These are phyloP conservation scores for Corvus hawaiiensis DNA, from an alignment of 2,113 vertebrate genomes.

Conservation along the genomic window DNA sequence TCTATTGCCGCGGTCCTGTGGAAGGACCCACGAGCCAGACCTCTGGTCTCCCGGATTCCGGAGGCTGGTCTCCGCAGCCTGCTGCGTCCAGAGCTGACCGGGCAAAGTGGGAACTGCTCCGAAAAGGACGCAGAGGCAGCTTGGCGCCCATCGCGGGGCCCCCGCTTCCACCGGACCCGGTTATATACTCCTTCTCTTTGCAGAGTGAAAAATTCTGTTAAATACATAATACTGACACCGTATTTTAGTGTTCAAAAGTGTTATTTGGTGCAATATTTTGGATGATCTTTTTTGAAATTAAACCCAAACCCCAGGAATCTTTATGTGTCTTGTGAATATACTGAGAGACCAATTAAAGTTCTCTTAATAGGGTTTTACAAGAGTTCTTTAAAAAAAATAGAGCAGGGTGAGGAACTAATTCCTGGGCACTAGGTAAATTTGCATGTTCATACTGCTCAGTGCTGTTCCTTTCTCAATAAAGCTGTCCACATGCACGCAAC, in stretches of 20 bases:
- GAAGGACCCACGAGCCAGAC: too few species aligned
- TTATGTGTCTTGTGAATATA: neutral
- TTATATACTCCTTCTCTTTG: neutral
- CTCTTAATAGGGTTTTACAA: neutral
- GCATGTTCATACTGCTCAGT: neutral
- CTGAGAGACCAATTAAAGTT: neutral
- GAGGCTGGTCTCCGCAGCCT: too few species aligned
- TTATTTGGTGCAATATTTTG: neutral
- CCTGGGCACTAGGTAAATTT: neutral
- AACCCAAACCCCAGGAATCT: neutral
- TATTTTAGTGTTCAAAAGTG: neutral
- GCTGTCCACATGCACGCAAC: neutral
- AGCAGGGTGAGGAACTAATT: fast-evolving
- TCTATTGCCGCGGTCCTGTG: too few species aligned
- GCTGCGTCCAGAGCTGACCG: too few species aligned
- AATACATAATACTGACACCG: neutral
- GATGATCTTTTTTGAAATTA: neutral
- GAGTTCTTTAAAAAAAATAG: neutral
- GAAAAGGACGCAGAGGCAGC: too few species aligned
- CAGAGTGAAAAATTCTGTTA: neutral
- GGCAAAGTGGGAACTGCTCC: too few species aligned
- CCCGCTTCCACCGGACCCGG: too few species aligned
- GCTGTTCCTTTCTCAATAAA: neutral
- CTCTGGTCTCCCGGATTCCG: too few species aligned
- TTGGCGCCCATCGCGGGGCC: too few species aligned